A percentile compares a stretch with the other conserved stretches of the same genome.
phyloP scores from a whole-genome alignment of 2,113 vertebrate species.

The Struthidea cinerea region DNA sequence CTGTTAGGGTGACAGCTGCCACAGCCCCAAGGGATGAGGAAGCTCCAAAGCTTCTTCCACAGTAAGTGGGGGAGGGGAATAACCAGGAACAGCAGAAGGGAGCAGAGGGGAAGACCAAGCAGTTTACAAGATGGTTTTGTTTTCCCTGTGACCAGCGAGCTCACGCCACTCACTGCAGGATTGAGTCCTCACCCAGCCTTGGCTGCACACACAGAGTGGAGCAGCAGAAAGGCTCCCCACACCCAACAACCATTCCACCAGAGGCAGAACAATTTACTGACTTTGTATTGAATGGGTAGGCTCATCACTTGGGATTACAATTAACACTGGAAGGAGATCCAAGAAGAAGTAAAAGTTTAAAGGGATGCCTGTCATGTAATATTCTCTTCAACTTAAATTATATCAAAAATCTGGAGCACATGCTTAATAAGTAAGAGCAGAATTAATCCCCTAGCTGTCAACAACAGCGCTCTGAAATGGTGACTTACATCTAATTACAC shows the following conservation, averaged over 20 bases:
- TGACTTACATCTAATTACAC: conserved; percentile 34
- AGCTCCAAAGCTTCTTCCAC: neutral
- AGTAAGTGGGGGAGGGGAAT: neutral
- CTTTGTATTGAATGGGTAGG: neutral
- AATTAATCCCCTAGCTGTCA: conserved; percentile 58
- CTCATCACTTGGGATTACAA: conserved; percentile 6
- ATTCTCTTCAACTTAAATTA: conserved; percentile 57
- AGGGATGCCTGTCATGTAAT: conserved; percentile 42
- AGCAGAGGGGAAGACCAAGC: neutral
- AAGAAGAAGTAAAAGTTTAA: conserved; percentile 42
- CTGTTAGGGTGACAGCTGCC: neutral
- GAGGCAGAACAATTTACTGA: neutral
- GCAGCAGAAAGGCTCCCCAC: neutral
- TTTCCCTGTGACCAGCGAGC: neutral
- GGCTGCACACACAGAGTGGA: accelerated
- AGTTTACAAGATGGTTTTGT: neutral
- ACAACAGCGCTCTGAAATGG: conserved; percentile 23
- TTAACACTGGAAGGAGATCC: conserved; percentile 21
- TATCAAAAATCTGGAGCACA: conserved; percentile 45
- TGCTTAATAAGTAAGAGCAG: conserved; percentile 46
- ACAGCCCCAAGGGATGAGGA: neutral
- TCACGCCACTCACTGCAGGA: neutral
- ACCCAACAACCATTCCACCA: neutral
- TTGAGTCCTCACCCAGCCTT: neutral
- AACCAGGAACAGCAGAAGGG: neutral